Evolutionary conservation across 1,140 invertebrate genomes (phyloP), one percentile per base, ranked within the genome.

Genomic region (Microplitis mediator): DNA sequence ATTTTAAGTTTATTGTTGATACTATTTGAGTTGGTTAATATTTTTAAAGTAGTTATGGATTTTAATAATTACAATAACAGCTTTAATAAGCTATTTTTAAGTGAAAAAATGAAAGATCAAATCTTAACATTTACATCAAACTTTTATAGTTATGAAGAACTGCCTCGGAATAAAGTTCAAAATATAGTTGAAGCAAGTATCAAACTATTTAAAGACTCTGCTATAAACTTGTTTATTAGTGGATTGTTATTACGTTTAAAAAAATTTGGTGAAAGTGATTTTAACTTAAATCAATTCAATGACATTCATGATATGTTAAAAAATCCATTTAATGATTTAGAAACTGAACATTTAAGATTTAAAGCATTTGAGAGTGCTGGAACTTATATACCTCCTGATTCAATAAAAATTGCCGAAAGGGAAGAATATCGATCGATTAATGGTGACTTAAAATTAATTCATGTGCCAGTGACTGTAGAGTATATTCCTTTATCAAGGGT

Each of bases 91-190:
- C 3, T 35, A 39, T 16, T 65, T 23, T 65, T 65, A 36, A 35
- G 31, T 65, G 36, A 9, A 36, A 65, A 14, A 45, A 65, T 65
- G 62, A 45, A 35, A 65, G 62, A 65, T n/a, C 32, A 65, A 65
- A 39, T 13, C 32, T 65, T 65, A n/a, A 36, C 32, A 39, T 65
- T 65, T 14, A 65, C 36, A 36, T 35, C 65, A 51, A 67, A 8
- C 5, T 45, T 67, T 51, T 52, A 67, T 36, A 67, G 50, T 67
- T n/a, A 67, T 54, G 51, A 67, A 52, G 65, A 67, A 51, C 5
- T 67, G 13, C 50, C 45, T 67, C 45, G 45, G 9, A 67, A n/a
- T n/a, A 36, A 45, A n/a, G 65, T 67, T 31, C 39, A 67, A 54
- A 32, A 67, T 32, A 67, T 67, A 50, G 50, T 67, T 67, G 50